Evolutionary conservation across 2,888 invertebrate species (phyloP), one percentile per base, ranked within the genome.

Genomic region (Lathronympha strigana): DNA sequence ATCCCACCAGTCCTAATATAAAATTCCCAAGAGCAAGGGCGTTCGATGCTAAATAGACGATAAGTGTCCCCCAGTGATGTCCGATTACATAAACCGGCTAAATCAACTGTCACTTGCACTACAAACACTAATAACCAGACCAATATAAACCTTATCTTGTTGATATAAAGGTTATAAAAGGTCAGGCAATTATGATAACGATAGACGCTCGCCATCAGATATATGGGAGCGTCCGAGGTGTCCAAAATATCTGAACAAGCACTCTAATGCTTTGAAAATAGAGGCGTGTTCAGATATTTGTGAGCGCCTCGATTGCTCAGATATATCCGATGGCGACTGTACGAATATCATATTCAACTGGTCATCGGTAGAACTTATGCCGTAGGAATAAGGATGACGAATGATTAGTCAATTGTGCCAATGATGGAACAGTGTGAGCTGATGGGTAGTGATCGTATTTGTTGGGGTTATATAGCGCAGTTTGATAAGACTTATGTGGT

Each of bases 11-110:
- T 66, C 53, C 60, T 72, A 73, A 72, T 77, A 76, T 76, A 73
- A 73, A 63, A 63, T 67, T 63, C 72, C 72, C 76, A 83, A 82
- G 79, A 83, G 82, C 85, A 82, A 83, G 83, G 84, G 80, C 81
- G 76, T 69, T 74, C 76, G 72, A 80, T 77, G 79, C 79, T 83
- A 86, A 83, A 81, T 77, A 75, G 73, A 76, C 75, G 81, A 79
- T 87, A 84, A 85, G 82, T 85, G 81, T 74, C 72, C 76, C 70
- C 68, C 68, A 68, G n/a, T 68, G 67, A 67, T 68, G 69, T 64
- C 68, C 66, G 25, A 66, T 43, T 0, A 23, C 66, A 69, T 77
- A 71, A 68, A 67, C 70, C 55, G 13, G 19, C 11, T n/a, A 28
- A 43, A 43, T 55, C 23, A 13, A 43, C 28, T 28, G 55, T 55